Evolutionary conservation across 2,797 vertebrate species (phyloP).

Genomic region (Coregonus suidteri): DNA sequence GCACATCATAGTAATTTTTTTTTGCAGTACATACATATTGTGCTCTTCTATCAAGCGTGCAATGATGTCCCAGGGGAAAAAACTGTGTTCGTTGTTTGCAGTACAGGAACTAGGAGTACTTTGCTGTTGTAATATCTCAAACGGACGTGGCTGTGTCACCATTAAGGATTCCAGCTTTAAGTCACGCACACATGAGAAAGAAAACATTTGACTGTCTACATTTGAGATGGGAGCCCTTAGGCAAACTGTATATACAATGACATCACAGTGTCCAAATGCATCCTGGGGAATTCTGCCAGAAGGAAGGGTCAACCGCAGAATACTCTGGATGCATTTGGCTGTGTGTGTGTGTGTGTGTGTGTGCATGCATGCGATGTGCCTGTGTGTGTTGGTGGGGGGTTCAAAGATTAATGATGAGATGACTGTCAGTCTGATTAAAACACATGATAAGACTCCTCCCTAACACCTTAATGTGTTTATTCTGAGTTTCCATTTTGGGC

Average conservation of each 20-base stretch:
- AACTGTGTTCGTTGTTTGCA: no score
- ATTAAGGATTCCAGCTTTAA: background rate
- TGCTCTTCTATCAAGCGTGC: no score
- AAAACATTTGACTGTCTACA: background rate
- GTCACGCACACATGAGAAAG: background rate
- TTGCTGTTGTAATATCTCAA: no score
- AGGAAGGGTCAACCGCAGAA: background rate
- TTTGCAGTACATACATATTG: no score
- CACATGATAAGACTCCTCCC: background rate
- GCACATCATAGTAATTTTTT: no score
- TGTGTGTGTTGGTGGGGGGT: background rate
- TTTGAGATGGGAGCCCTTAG: background rate
- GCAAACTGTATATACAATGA: background rate
- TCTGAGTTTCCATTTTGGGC: conserved; percentile 35
- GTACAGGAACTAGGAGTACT: no score
- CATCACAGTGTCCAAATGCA: no score
- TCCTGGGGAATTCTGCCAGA: background rate
- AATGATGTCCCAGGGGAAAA: no score
- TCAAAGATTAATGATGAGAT: background rate
- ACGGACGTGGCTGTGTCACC: no score
- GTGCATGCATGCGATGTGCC: background rate
- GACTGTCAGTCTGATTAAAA: background rate
- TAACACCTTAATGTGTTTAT: conserved; percentile 21
- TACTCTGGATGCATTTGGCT: background rate
- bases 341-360: background rate